Conservation (phyloP, 2,888 invertebrate genomes). For the Acrobasis repandana region DNA sequence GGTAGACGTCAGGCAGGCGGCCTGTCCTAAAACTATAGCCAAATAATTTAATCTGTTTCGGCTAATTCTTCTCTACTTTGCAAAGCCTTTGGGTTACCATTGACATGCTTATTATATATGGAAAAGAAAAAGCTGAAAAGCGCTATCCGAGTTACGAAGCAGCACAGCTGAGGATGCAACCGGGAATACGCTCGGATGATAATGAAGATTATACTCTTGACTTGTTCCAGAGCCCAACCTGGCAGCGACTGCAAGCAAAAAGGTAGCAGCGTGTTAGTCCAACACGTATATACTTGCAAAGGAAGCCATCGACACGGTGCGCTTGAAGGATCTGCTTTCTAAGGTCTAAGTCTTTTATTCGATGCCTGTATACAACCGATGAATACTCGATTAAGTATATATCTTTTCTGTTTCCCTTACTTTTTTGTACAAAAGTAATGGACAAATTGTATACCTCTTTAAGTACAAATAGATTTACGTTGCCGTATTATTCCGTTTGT, state of each 20-base stretch:
- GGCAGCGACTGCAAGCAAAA: slow-evolving; percentile 46
- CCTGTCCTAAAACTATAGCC: too few species aligned
- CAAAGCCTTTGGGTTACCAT: too few species aligned
- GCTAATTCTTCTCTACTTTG: too few species aligned
- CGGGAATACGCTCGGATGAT: too few species aligned
- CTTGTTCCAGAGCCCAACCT: slow-evolving; percentile 39
- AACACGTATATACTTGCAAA: background rate
- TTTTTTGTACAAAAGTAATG: background rate
- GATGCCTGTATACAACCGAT: background rate
- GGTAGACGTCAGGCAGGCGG: too few species aligned
- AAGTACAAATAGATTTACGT: slow-evolving; percentile 19
- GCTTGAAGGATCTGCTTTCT: background rate
- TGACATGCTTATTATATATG: too few species aligned
- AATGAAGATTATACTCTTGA: background rate
- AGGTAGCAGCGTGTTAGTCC: slow-evolving; percentile 58
- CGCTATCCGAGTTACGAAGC: too few species aligned
- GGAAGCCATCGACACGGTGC: background rate
- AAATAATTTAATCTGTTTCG: too few species aligned
- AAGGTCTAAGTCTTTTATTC: background rate
- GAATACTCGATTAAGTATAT: background rate
- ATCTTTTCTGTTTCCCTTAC: background rate
- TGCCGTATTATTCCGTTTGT: background rate
- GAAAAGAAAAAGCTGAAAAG: too few species aligned
- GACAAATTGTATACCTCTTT: slow-evolving; percentile 11
- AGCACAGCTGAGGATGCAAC: too few species aligned